These are phyloP conservation scores for Sebastes flavidus DNA, from an alignment of 2,797 vertebrate species.

Conservation along the genomic window DNA sequence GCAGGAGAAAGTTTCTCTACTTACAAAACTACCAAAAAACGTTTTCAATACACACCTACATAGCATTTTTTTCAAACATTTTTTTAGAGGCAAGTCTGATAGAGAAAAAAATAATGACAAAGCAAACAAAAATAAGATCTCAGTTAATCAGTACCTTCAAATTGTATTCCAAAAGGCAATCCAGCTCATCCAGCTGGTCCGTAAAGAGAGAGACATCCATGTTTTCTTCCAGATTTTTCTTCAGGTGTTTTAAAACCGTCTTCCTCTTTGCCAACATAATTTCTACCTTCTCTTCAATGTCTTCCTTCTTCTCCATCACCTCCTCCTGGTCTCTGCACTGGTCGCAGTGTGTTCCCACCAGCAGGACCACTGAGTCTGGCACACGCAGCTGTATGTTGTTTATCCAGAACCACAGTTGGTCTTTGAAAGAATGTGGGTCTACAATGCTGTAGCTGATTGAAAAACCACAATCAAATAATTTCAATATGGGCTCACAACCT, in stretches of 20 bases:
- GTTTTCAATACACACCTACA: too few species aligned
- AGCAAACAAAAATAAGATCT: not conserved
- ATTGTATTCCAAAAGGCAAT: slow-evolving; percentile 67
- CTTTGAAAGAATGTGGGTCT: slow-evolving; percentile 68
- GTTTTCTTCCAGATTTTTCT: slow-evolving; percentile 66
- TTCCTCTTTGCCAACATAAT: slow-evolving; percentile 69
- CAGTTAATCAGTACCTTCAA: slow-evolving; percentile 59
- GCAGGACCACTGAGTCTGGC: slow-evolving; percentile 80
- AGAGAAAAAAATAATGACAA: not conserved
- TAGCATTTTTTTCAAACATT: too few species aligned
- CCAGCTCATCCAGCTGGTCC: slow-evolving; percentile 77
- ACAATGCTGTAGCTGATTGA: slow-evolving; percentile 53
- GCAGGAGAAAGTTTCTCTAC: too few species aligned
- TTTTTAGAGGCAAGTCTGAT: too few species aligned
- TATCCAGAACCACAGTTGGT: slow-evolving; percentile 83
- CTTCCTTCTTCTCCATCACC: slow-evolving; percentile 68
- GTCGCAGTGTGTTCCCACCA: slow-evolving; percentile 81
- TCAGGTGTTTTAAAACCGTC: slow-evolving; percentile 68
- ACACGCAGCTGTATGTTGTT: slow-evolving; percentile 81
- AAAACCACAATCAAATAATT: slow-evolving; percentile 2
- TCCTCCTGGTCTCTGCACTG: slow-evolving; percentile 69
- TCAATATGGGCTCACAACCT: not conserved
- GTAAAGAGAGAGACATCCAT: slow-evolving; percentile 58
- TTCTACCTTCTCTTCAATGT: slow-evolving; percentile 71
- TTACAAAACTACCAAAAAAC: too few species aligned